phyloP scores from a whole-genome alignment of 2,113 vertebrate species.

The Puffinus mauretanicus region DNA sequence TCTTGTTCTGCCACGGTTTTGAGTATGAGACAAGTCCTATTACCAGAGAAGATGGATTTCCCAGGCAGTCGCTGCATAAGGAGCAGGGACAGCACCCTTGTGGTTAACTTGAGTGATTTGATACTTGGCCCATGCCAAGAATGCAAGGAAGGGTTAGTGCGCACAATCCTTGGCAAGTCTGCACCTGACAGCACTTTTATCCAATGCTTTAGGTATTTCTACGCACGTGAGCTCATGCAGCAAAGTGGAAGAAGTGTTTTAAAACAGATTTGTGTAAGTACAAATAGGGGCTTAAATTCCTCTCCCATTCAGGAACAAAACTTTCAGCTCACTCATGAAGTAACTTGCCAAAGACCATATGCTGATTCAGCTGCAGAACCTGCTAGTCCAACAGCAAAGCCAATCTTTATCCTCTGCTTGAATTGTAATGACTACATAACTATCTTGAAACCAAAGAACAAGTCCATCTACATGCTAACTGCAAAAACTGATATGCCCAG shows the following conservation, averaged over 20 bases:
- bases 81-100: neutral
- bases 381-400: neutral
- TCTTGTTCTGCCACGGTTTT: neutral
- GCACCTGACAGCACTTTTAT: neutral
- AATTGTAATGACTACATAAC: neutral
- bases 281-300: neutral
- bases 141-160: neutral
- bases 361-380: neutral
- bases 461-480: neutral
- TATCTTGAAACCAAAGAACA: neutral
- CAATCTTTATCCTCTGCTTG: neutral
- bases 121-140: neutral
- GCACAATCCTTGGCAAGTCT: neutral
- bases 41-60: neutral
- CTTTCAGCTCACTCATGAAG: neutral
- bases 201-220: neutral
- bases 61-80: neutral
- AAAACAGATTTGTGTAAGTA: neutral
- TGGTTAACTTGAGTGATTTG: neutral
- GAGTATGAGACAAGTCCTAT: neutral
- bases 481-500: neutral
- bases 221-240: accelerated
- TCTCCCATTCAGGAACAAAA: neutral
- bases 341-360: neutral
- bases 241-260: neutral